Base-by-base conservation (phyloP, 2,797 vertebrate genomes). In the Cyclopterus lumpus region DNA sequence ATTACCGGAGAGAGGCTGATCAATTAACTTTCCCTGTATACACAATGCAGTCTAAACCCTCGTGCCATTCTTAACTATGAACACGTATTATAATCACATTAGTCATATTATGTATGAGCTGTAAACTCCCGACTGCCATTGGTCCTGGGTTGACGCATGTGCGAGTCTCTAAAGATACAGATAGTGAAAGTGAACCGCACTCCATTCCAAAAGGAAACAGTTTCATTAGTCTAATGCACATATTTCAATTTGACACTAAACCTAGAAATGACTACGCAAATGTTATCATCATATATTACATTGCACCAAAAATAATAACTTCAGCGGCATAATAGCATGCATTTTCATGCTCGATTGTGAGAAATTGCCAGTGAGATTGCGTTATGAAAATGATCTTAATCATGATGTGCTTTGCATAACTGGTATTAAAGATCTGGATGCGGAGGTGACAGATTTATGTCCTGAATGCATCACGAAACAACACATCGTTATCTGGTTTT, bases 291-390 rank as follows among this genome's bases (percentile, higher is more conserved):
- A 36, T 16, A 65, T 34, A 66, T 58, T 48, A 77, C 36, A 81
- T 65, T 46, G 61, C 64, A 77, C 46, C n/a, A 86, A 71, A n/a
- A 73, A 54, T 54, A 57, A 80, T 77, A 46, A 79, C 74, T 68
- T 66, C 54, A 51, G 58, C 22, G 4, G 62, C 69, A 72, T 75
- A 86, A 86, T 77, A 73, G 78, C 36, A 77, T 34, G 83, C 84
- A n/a, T 81, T 82, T 85, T 85, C 80, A 89, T 71, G 72, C 79
- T 64, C 77, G 76, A 76, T 86, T 88, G 78, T 86, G 82, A 86
- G 80, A 85, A 88, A 89, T 87, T 90, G 74, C 73, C 18, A 51
- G 57, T 68, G 26, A 74, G 79, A 91, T 86, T 80, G 81, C 83
- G 66, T 72, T 80, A 68, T 82, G 83, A 83, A 90, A 90, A 90